Percentiles rank a stretch among this genome's conserved stretches.
phyloP scores from a whole-genome alignment of 2,888 invertebrate genomes.

The Mayetiola destructor region DNA sequence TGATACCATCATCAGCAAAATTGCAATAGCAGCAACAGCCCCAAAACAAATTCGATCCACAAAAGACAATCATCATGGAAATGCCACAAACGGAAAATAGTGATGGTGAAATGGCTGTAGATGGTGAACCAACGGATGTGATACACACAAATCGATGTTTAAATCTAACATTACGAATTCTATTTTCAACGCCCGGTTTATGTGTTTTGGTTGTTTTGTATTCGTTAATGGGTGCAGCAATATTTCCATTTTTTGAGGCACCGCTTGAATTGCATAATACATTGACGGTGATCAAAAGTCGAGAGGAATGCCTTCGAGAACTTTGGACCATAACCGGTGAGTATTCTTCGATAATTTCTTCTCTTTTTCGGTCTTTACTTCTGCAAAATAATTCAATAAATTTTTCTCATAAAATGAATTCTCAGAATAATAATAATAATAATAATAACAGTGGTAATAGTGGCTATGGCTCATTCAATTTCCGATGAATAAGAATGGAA shows the following conservation, averaged over 20 bases:
- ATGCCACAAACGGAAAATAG: conserved; percentile 34
- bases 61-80: too few species aligned
- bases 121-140: conserved; percentile 13
- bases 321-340: conserved; percentile 69
- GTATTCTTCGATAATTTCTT: conserved; percentile 20
- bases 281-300: conserved; percentile 45
- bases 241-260: conserved; percentile 61
- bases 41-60: too few species aligned
- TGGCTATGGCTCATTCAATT: too few species aligned
- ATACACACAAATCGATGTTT: conserved; percentile 22
- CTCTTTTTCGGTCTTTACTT: neutral
- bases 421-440: too few species aligned
- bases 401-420: too few species aligned
- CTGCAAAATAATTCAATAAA: too few species aligned
- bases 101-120: conserved; percentile 21
- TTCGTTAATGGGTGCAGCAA: conserved; percentile 56
- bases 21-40: too few species aligned
- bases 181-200: conserved; percentile 42
- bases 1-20: too few species aligned
- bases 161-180: conserved; percentile 27
- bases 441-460: too few species aligned
- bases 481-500: too few species aligned
- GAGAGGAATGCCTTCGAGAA: conserved; percentile 54
- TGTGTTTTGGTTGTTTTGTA: conserved; percentile 58
- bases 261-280: conserved; percentile 51